A percentile compares a stretch with the other conserved stretches of the same genome.
Evolutionary conservation across 2,113 vertebrate species (phyloP).

Genomic region (Anser cygnoides): DNA sequence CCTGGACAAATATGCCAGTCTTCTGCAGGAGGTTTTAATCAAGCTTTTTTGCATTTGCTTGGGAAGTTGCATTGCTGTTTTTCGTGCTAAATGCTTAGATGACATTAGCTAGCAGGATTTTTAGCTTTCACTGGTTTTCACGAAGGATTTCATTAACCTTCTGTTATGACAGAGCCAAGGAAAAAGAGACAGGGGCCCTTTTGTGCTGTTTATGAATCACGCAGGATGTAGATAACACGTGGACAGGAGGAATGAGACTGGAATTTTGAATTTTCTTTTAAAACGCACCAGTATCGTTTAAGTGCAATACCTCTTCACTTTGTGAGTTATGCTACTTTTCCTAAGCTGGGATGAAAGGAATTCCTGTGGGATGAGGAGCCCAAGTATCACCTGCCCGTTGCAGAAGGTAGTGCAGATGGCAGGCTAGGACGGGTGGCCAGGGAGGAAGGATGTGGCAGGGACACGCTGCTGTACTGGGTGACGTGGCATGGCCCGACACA

Average conservation of each 20-base stretch:
- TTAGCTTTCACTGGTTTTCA: neutral
- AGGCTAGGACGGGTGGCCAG: neutral
- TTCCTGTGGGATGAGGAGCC: neutral
- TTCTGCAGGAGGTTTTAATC: constrained; percentile 37
- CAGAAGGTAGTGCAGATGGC: neutral
- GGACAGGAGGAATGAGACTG: neutral
- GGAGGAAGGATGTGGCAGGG: neutral
- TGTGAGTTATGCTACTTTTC: neutral
- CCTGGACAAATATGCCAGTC: neutral
- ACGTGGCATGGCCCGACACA: fast-evolving
- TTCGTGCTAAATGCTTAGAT: neutral
- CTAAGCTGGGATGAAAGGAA: neutral
- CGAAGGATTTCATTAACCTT: neutral
- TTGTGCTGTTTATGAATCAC: constrained; percentile 29
- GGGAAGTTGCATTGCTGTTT: neutral
- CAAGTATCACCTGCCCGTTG: neutral
- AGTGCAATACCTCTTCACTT: neutral
- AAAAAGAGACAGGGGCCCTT: constrained; percentile 21
- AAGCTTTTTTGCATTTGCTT: constrained; percentile 41
- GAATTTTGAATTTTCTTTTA: constrained; percentile 2
- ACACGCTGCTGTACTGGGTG: neutral
- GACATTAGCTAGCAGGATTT: neutral
- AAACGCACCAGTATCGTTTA: neutral
- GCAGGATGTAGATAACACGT: constrained; percentile 2
- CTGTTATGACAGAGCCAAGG: neutral